Percentiles rank a stretch among this genome's conserved stretches.
Evolutionary conservation across 2,113 vertebrate species (phyloP).

Genomic region (Taxidea taxus): DNA sequence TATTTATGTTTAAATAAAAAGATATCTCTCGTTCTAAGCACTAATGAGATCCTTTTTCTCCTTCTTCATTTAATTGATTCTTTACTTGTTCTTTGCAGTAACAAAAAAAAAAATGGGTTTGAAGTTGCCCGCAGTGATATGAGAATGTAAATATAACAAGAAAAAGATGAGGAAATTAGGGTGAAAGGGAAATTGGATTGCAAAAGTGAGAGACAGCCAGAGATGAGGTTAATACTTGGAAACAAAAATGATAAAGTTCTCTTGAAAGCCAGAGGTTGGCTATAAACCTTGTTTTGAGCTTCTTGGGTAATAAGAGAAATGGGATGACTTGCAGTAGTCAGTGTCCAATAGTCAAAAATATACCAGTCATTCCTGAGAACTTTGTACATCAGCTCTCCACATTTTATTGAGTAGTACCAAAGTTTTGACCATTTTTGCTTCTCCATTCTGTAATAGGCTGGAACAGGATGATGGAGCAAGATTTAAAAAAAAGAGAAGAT

Average conservation of each 20-base stretch:
- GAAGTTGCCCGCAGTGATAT: not conserved
- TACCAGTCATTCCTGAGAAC: not conserved
- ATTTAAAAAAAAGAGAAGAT: too few relatives aligned
- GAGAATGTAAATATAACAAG: not conserved
- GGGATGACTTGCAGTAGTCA: not conserved
- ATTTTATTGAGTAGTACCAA: not conserved
- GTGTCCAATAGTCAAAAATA: not conserved
- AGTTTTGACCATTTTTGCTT: not conserved
- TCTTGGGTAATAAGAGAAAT: not conserved
- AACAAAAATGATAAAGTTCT: not conserved
- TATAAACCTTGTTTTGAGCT: not conserved
- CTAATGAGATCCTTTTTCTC: not conserved
- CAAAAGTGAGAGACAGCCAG: not conserved
- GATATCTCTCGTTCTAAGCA: not conserved
- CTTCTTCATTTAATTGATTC: not conserved
- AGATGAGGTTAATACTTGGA: not conserved
- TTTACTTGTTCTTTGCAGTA: not conserved
- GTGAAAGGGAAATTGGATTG: not conserved
- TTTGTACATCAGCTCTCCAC: not conserved
- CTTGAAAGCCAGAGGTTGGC: constrained; percentile 8
- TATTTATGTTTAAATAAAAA: too few relatives aligned
- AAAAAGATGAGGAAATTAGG: not conserved
- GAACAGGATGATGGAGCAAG: not conserved
- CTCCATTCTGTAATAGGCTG: not conserved
- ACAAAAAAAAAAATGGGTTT: not conserved